These are phyloP conservation scores for Asteroscopus sphinx DNA, from an alignment of 2,888 invertebrate genomes.

Conservation along the genomic window DNA sequence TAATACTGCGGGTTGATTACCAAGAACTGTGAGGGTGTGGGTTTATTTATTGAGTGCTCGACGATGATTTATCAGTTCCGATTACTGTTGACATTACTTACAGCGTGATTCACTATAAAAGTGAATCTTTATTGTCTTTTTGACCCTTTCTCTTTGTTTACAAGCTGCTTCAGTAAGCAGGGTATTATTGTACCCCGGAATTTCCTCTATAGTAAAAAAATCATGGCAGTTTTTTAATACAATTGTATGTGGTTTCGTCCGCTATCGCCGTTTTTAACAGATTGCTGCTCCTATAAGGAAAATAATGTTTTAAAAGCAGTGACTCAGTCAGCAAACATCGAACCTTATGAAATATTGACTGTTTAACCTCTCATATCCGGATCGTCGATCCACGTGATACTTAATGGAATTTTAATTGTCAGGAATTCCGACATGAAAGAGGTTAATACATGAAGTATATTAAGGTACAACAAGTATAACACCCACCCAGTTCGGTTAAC, in stretches of 20 bases:
- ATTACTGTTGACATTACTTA: constrained; percentile 68
- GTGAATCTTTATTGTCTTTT: constrained; percentile 56
- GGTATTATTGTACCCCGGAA: constrained; percentile 25
- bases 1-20: constrained; percentile 69
- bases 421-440: no score
- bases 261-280: neutral
- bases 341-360: constrained; percentile 7
- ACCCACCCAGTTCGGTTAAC: neutral
- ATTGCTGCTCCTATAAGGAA: no score
- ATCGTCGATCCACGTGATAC: neutral
- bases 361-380: constrained; percentile 15
- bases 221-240: constrained; percentile 24
- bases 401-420: no score
- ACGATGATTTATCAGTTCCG: constrained; percentile 71
- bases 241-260: constrained; percentile 19
- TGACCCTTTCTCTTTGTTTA: constrained; percentile 46
- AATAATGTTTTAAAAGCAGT: constrained; percentile 1
- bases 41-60: constrained; percentile 70
- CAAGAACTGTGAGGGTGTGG: constrained; percentile 65
- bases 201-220: constrained; percentile 7
- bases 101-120: constrained; percentile 62
- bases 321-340: constrained; percentile 15
- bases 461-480: no score
- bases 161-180: constrained; percentile 18
- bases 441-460: no score